Evolutionary conservation across 2,888 invertebrate genomes (phyloP).

Genomic region (Drosophila phalerata): DNA sequence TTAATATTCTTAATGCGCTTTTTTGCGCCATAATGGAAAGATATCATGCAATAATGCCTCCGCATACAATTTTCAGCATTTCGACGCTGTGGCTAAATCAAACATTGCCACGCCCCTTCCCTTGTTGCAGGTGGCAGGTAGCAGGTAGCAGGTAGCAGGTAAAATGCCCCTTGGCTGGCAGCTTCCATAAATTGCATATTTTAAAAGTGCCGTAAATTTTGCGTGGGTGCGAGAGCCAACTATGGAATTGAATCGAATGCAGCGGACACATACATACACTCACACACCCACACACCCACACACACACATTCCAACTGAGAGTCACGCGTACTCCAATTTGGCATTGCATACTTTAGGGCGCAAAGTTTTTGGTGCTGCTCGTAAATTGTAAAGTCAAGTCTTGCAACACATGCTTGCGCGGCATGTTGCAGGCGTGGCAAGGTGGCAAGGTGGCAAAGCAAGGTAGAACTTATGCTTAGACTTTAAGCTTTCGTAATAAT

Average conservation of each 20-base stretch:
- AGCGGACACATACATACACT: slow-evolving; percentile 25
- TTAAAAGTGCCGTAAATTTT: slow-evolving; percentile 75
- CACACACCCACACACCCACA: slow-evolving; percentile 8
- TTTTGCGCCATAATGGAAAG: not conserved
- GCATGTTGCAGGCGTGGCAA: slow-evolving; percentile 11
- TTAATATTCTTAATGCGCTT: slow-evolving; percentile 12
- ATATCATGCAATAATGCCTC: slow-evolving; percentile 22
- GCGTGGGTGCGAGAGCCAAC: slow-evolving; percentile 66
- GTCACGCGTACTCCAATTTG: slow-evolving; percentile 45
- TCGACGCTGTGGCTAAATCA: slow-evolving; percentile 8
- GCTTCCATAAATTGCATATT: slow-evolving; percentile 72
- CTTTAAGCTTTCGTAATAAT: slow-evolving; percentile 48
- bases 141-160: not conserved
- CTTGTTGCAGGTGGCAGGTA: not conserved
- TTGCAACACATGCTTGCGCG: slow-evolving; percentile 54
- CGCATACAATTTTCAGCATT: slow-evolving; percentile 31
- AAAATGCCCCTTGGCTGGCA: slow-evolving; percentile 12
- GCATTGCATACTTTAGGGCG: slow-evolving; percentile 67
- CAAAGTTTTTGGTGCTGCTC: slow-evolving; percentile 59
- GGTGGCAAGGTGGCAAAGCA: not conserved
- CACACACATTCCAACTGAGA: not conserved
- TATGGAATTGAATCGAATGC: slow-evolving; percentile 68
- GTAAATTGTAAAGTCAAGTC: slow-evolving; percentile 54
- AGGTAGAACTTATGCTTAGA: slow-evolving; percentile 22
- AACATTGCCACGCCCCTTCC: slow-evolving; percentile 22